Base-by-base conservation (phyloP, 1,140 invertebrate species). In the Cydia strobilella region DNA sequence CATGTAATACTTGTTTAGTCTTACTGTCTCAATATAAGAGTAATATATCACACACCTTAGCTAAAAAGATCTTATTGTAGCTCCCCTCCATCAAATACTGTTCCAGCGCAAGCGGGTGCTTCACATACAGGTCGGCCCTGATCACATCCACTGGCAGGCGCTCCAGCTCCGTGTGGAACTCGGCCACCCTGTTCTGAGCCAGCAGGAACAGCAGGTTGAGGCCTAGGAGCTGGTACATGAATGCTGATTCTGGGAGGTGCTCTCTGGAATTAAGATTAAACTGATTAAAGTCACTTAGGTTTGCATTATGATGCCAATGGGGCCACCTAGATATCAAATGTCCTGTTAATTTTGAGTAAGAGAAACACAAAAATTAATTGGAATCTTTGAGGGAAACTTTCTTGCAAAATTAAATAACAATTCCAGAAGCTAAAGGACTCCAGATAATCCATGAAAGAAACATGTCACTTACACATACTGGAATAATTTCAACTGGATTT, bases 11-110 rank as follows among this genome's bases (percentile, higher is more conserved):
- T 31, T 6, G 5, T 31, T 6, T 31, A 39, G 35, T 39, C 35
- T 39, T 39, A 39, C 35, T 39, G 10, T 9, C 35, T 39, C 35
- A 39, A 51, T 18, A 51, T 73, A 23, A 31, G n/a, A 73, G 20
- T 54, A 2, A 15, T 42, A 42, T 18, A 51, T 66, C 48, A 74
- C 45, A 45, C 73, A 94, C 94, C 87, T 94, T 94, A 27, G 94
- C 94, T 75, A 94, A 91, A 80, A 94, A 94, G 62, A 95, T 94
- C 93, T 99, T 99, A 90, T 99, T 99, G 86, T 99, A 99, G 76
- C 97, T 98, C 35, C 99, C 99, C 93, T 99, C 99, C 98, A 99
- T 99, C 59, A 99, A 94, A 93, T 98, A 99, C 87, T 99, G 99
- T 86, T 99, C 99, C 79, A 99, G 94, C 42, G 97, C 98, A 0